These are phyloP conservation scores for Adelosebastes latens DNA, from an alignment of 2,797 vertebrate species.

Conservation along the genomic window DNA sequence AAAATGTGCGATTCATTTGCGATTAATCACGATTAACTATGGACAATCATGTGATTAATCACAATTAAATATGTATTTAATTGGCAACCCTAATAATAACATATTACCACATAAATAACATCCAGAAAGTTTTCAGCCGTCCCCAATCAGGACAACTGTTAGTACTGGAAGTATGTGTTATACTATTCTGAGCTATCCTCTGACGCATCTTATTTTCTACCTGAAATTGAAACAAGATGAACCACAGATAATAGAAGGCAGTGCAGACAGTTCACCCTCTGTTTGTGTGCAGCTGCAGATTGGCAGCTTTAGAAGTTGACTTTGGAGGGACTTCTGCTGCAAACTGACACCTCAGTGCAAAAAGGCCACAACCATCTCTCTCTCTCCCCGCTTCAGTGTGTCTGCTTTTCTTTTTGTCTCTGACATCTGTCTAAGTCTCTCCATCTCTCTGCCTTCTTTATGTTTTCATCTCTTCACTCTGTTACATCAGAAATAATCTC, in stretches of 20 bases:
- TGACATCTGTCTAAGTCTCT: neutral
- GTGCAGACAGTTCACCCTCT: neutral
- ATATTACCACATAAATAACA: too few species aligned
- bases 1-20: too few species aligned
- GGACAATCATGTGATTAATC: too few species aligned
- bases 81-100: too few species aligned
- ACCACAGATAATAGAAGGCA: neutral
- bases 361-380: neutral
- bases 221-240: neutral
- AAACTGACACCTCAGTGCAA: neutral
- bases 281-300: neutral
- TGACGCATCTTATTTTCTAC: too few species aligned
- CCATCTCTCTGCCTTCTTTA: neutral
- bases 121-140: accelerated
- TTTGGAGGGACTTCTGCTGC: slow-evolving; percentile 1
- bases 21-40: too few species aligned
- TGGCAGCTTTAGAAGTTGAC: slow-evolving; percentile 7
- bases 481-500: slow-evolving; percentile 19
- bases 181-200: too few species aligned
- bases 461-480: neutral
- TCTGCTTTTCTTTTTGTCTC: neutral
- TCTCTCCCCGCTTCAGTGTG: neutral
- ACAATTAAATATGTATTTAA: too few species aligned
- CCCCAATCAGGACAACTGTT: too few species aligned
- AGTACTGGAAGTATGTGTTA: too few species aligned